Base-by-base conservation (phyloP, 2,113 vertebrate genomes). In the Promerops cafer region DNA sequence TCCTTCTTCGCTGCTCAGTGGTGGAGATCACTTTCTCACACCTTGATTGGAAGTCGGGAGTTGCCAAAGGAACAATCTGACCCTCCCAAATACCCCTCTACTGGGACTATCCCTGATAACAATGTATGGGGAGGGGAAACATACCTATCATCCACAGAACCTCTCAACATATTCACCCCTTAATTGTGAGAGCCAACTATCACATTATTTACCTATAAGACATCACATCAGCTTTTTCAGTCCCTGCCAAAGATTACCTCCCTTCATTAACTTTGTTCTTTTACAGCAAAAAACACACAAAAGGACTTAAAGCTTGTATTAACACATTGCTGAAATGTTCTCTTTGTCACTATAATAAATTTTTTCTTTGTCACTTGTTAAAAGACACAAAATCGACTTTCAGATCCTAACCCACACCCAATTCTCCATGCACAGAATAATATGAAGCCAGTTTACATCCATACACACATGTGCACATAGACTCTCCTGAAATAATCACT, bases 391-490 rank as follows among this genome's bases (percentile, higher is more conserved):
- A 74, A 49, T 7, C 7, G 1, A 10, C 42, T 89, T 74, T 78
- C 47, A 37, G n/a, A 63, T 35, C 22, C 47, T 50, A 52, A 57
- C 15, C 18, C 21, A 61, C 20, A 40, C 7, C 26, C 39, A 59
- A 27, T 24, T 90, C 50, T 37, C 28, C 19, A 22, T 3, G 31
- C 16, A n/a, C 42, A 57, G 53, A 65, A 27, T 9, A 69, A 31
- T 3, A 31, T 7, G 8, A 69, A 81, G 33, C 7, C 8, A 12
- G 26, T 72, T 87, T 60, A 31, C 23, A 9, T 16, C 21, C 2
- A 6, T 10, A 47, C 40, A 78, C 4, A 10, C 16, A 44, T 0
- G 4, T 64, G 23, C 60, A 65, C 1, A 0, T 4, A 15, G n/a
- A 53, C 59, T n/a, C 84, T 45, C 16, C 27, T 60, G 60, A 72